A percentile compares a stretch with the other conserved stretches of the same genome.
Conservation (phyloP, 2,113 vertebrate genomes). For the Thymallus thymallus region DNA sequence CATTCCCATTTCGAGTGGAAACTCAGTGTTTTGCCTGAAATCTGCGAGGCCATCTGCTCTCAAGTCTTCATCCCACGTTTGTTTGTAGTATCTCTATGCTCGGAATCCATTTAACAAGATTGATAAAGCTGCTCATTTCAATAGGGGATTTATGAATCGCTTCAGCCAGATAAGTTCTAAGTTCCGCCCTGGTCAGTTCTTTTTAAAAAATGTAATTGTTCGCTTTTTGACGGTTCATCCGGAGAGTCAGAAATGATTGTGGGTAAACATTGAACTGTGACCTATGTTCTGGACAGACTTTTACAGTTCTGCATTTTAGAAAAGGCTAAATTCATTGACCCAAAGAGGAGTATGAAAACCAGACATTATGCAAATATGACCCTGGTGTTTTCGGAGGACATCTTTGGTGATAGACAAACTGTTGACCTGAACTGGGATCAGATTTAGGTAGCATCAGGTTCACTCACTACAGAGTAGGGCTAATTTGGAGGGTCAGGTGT, state of each 20-base stretch:
- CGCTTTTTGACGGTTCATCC: constrained; percentile 1
- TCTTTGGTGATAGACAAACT: constrained; percentile 17
- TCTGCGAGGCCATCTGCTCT: constrained; percentile 61
- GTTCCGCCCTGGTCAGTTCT: constrained; percentile 19
- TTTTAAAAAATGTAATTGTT: neutral
- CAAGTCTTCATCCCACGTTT: constrained; percentile 42
- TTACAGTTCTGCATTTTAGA: neutral
- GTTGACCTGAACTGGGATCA: constrained; percentile 22
- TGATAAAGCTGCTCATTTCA: constrained; percentile 68
- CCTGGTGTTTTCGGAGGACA: constrained; percentile 16
- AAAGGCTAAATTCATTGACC: neutral
- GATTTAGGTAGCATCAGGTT: constrained; percentile 31
- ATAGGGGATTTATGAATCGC: constrained; percentile 38
- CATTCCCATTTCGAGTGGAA: neutral
- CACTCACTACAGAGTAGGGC: constrained; percentile 16
- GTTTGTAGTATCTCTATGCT: constrained; percentile 50
- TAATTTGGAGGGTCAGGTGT: constrained; percentile 14
- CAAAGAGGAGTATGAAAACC: neutral
- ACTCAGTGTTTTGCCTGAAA: constrained; percentile 25
- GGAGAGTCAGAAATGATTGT: neutral
- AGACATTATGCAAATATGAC: constrained; percentile 11
- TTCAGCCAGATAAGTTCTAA: constrained; percentile 31
- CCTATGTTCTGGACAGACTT: neutral
- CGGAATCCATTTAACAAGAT: constrained; percentile 64
- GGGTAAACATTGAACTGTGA: neutral